These are phyloP conservation scores for Zosterops lateralis DNA, from an alignment of 2,113 vertebrate species.

Conservation along the genomic window DNA sequence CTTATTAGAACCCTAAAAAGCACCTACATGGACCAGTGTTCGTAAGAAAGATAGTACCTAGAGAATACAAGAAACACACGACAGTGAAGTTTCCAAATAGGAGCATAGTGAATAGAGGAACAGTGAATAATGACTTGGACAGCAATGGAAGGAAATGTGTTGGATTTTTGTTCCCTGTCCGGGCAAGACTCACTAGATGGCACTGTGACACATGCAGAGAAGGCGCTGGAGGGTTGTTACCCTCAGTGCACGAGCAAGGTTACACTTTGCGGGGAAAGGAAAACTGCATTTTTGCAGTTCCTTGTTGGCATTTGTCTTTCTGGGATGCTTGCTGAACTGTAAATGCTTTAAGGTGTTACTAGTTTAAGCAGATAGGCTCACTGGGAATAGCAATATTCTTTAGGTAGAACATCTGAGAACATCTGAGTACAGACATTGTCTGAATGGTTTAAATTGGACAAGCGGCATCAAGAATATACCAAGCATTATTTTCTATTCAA, in stretches of 20 bases:
- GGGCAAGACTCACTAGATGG: slow-evolving; percentile 16
- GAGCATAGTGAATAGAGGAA: accelerated
- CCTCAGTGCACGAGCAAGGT: accelerated
- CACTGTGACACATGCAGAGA: background rate
- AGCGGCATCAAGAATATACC: background rate
- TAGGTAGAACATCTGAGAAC: background rate
- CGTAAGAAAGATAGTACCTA: background rate
- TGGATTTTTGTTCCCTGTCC: background rate
- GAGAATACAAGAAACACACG: background rate
- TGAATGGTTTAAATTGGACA: background rate
- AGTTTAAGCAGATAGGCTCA: background rate
- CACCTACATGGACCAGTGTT: background rate
- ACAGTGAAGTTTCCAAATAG: background rate
- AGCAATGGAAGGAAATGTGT: background rate
- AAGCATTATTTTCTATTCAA: background rate
- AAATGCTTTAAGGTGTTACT: background rate
- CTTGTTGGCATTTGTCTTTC: background rate
- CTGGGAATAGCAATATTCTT: background rate
- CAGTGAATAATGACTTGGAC: background rate
- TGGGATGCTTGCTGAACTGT: background rate
- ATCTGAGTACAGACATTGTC: background rate
- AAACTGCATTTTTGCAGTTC: background rate
- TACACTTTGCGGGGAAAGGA: background rate
- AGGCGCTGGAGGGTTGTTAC: background rate
- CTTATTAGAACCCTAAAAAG: background rate